Base-by-base conservation (phyloP, 1,140 invertebrate species). In the Oedothorax gibbosus region DNA sequence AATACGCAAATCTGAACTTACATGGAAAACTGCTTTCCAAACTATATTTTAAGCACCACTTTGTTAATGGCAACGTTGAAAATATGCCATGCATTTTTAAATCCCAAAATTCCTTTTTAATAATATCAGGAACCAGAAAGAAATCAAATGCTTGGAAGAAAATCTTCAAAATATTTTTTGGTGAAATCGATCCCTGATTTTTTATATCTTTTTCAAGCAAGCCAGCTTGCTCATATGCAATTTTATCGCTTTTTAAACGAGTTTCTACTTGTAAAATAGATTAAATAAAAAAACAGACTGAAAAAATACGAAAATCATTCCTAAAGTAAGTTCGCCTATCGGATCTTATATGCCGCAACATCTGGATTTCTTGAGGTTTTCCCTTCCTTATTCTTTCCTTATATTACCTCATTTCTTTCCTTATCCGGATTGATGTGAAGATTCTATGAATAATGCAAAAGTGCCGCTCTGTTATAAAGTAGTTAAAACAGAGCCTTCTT, bases 391-490 rank as follows among this genome's bases (percentile, higher is more conserved):
- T 8, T 51, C 64, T 54, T n/a, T 11, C 64, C 56, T 62, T 75
- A 75, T 75, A 75, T 77, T 77, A 51, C 75, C 75, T 65, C 75
- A 77, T 77, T 64, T 77, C 75, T 77, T 64, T 51, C 54, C 75
- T 65, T 65, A 62, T 65, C 20, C 57, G 60, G 56, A 79, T 54
- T 68, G 65, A 79, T 77, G 75, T 21, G 60, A 77, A 66, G 64
- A 64, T 69, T 79, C 64, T 12, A 79, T 79, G 77, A 79, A 79
- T 79, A 79, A 79, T 79, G 77, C 77, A 79, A 54, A 21, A 53
- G 50, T 56, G 77, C 62, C 66, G 77, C 64, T 66, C 77, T 79
- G 77, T 79, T 79, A 79, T 79, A 79, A 79, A 79, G 77, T 79
- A 79, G 77, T 79, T 79, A 79, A 79, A 79, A 79, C 77, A 79